These are phyloP conservation scores for Gallinago nigripennis DNA, from an alignment of 2,797 vertebrate genomes.

Conservation along the genomic window DNA sequence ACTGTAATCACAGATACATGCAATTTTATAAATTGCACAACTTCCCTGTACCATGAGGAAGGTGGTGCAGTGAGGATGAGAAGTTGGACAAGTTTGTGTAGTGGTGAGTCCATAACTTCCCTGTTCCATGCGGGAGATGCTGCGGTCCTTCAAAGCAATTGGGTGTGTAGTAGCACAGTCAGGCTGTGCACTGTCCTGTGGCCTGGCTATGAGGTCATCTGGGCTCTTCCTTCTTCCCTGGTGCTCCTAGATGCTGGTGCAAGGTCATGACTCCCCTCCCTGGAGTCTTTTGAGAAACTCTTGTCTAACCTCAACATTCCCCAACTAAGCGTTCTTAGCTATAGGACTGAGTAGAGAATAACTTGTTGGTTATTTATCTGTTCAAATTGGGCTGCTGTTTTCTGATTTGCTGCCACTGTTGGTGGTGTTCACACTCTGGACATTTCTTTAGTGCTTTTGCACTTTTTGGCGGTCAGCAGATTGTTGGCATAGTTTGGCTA, in stretches of 20 bases:
- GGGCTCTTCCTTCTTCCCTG: background rate
- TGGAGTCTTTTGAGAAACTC: background rate
- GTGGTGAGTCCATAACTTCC: background rate
- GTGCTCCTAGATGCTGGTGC: background rate
- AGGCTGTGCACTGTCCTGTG: background rate
- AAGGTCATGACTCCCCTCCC: background rate
- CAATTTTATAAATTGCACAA: background rate
- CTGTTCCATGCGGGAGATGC: background rate
- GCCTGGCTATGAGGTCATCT: accelerated
- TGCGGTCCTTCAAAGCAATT: background rate
- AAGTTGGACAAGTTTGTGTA: background rate
- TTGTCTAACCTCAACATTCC: background rate
- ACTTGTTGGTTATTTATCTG: background rate
- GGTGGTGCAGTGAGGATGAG: background rate
- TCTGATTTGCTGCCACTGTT: background rate
- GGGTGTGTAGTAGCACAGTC: background rate
- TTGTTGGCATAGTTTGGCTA: background rate
- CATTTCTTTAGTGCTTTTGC: background rate
- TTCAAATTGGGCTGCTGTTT: background rate
- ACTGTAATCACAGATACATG: background rate
- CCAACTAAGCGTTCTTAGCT: background rate
- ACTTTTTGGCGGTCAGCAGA: background rate
- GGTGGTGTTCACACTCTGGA: background rate
- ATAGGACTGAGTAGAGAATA: background rate
- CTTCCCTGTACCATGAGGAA: background rate